Evolutionary conservation across 1,140 invertebrate genomes (phyloP).

Genomic region (Rhyzopertha dominica): DNA sequence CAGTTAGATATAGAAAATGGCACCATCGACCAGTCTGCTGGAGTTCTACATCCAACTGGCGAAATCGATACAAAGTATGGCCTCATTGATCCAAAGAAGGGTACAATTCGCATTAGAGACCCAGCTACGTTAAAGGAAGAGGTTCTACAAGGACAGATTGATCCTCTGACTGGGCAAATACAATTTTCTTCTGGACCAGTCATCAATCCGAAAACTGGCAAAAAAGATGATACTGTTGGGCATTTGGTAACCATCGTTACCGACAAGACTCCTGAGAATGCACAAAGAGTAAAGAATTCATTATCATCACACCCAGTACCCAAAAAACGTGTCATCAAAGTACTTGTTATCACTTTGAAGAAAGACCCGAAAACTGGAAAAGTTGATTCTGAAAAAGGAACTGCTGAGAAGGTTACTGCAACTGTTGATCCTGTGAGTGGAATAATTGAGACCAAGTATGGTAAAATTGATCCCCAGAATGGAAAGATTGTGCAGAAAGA

Average conservation of each 20-base stretch:
- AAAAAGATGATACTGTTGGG: constrained; percentile 36
- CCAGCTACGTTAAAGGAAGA: constrained; percentile 51
- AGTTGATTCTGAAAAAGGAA: constrained; percentile 52
- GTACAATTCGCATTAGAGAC: constrained; percentile 48
- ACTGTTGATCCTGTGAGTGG: constrained; percentile 52
- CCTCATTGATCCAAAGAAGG: constrained; percentile 53
- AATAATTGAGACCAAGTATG: constrained; percentile 54
- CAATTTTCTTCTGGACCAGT: constrained; percentile 55
- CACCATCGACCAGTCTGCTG: constrained; percentile 51
- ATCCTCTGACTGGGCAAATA: constrained; percentile 63
- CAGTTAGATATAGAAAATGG: constrained; percentile 54
- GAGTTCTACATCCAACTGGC: constrained; percentile 50
- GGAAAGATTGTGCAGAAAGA: constrained; percentile 52
- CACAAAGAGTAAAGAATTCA: constrained; percentile 53
- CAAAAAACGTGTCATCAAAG: constrained; percentile 43
- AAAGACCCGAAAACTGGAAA: constrained; percentile 54
- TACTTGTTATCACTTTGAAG: constrained; percentile 54
- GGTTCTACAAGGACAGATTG: constrained; percentile 50
- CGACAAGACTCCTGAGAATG: constrained; percentile 48
- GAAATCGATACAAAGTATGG: constrained; percentile 56
- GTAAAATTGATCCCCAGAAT: constrained; percentile 54
- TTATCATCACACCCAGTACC: constrained; percentile 48
- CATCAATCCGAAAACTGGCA: constrained; percentile 40
- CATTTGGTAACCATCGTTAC: constrained; percentile 39
- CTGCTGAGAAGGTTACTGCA: constrained; percentile 53